A percentile compares a stretch with the other conserved stretches of the same genome.
phyloP scores from a whole-genome alignment of 2,113 vertebrate species.

The Rhinoderma darwinii region DNA sequence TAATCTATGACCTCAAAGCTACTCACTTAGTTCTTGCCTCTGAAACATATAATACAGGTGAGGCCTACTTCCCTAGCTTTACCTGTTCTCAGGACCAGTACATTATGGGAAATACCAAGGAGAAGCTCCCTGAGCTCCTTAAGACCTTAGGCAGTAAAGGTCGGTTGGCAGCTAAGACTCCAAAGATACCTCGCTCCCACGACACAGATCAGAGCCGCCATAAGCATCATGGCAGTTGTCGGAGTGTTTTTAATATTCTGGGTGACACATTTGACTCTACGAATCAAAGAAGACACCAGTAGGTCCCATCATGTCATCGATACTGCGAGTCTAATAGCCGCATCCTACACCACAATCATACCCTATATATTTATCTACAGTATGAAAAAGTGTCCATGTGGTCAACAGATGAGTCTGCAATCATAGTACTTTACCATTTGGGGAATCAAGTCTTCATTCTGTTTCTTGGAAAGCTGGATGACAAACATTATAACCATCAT shows the following conservation, averaged over 20 bases:
- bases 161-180: not conserved
- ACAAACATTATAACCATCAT: no score
- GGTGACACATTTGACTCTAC: slow-evolving; percentile 33
- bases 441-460: no score
- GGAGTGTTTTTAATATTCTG: slow-evolving; percentile 45
- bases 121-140: not conserved
- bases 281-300: not conserved
- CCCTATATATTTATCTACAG: slow-evolving; percentile 48
- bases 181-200: not conserved
- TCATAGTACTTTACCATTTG: no score
- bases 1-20: not conserved
- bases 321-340: slow-evolving; percentile 30
- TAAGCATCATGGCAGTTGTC: slow-evolving; percentile 31
- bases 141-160: not conserved
- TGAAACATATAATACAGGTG: not conserved
- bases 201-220: slow-evolving; percentile 21
- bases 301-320: not conserved
- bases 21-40: not conserved
- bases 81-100: not conserved
- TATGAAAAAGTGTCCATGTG: slow-evolving; percentile 34
- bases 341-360: slow-evolving; percentile 37
- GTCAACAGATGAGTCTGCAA: not conserved
- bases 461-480: no score
- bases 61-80: not conserved
- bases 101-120: not conserved